Conservation (phyloP, 1,140 invertebrate species). For the Meteorus sp. region DNA sequence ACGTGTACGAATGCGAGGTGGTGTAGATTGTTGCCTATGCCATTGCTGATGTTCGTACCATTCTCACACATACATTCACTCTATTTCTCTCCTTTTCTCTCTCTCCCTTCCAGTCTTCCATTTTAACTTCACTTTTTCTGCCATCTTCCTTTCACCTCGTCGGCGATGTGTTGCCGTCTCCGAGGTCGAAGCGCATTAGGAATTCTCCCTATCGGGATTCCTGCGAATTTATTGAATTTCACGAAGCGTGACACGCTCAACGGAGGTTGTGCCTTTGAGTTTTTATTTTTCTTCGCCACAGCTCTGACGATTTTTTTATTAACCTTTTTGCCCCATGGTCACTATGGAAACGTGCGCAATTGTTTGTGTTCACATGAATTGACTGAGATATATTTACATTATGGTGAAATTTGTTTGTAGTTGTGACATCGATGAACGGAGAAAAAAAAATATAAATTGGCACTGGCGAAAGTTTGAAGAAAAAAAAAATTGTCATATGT, state of each 20-base stretch:
- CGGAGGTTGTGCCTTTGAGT: slow-evolving; percentile 1
- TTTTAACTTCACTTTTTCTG: slow-evolving; percentile 9
- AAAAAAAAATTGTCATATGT: neutral
- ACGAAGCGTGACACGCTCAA: slow-evolving; percentile 19
- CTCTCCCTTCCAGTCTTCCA: too few relatives aligned
- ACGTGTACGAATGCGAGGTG: slow-evolving; percentile 20
- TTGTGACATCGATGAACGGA: neutral
- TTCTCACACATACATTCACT: slow-evolving; percentile 2
- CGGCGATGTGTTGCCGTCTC: slow-evolving; percentile 15
- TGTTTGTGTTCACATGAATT: too few relatives aligned
- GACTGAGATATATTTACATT: too few relatives aligned
- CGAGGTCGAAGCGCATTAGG: slow-evolving; percentile 30
- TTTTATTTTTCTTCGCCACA: neutral
- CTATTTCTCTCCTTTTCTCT: slow-evolving; percentile 10
- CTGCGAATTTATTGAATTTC: slow-evolving; percentile 34
- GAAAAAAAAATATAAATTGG: too few relatives aligned
- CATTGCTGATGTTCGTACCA: neutral
- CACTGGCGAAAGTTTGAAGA: too few relatives aligned
- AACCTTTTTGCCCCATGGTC: neutral
- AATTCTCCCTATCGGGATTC: slow-evolving; percentile 34
- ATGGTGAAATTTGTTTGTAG: neutral
- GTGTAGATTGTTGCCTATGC: slow-evolving; percentile 17
- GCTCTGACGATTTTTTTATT: neutral
- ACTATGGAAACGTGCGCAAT: too few relatives aligned
- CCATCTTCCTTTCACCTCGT: slow-evolving; percentile 11